Conservation (phyloP, 2,888 invertebrate species). For the Melitaea athalia region DNA sequence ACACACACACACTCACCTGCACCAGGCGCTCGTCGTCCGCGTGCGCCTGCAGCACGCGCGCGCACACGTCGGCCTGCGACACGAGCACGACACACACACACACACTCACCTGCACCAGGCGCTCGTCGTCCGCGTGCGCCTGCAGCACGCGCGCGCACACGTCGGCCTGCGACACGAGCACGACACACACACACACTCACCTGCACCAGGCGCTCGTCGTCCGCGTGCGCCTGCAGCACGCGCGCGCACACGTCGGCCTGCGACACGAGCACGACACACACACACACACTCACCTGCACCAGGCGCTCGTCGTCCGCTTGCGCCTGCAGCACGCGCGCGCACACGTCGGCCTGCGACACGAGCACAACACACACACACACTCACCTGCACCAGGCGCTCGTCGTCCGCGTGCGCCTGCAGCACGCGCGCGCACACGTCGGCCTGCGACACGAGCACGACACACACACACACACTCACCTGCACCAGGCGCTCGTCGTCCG, state of each 20-base stretch:
- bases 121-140: conserved; percentile 65
- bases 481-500: too few relatives aligned
- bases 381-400: conserved; percentile 33
- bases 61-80: conserved; percentile 2
- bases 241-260: background rate
- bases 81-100: background rate
- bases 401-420: conserved; percentile 83
- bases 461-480: conserved; percentile 26
- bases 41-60: background rate
- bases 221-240: conserved; percentile 6
- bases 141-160: conserved; percentile 91
- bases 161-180: conserved; percentile 75
- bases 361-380: background rate
- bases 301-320: too few relatives aligned
- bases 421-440: conserved; percentile 91
- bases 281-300: too few relatives aligned
- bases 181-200: too few relatives aligned
- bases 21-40: too few relatives aligned
- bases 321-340: conserved; percentile 1
- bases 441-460: conserved; percentile 45
- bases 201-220: conserved; percentile 21
- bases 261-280: too few relatives aligned
- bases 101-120: conserved; percentile 32
- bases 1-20: too few relatives aligned
- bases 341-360: background rate